Evolutionary conservation across 2,888 invertebrate genomes (phyloP), one percentile per base, ranked within the genome.

Genomic region (Linnaemya tessellans): DNA sequence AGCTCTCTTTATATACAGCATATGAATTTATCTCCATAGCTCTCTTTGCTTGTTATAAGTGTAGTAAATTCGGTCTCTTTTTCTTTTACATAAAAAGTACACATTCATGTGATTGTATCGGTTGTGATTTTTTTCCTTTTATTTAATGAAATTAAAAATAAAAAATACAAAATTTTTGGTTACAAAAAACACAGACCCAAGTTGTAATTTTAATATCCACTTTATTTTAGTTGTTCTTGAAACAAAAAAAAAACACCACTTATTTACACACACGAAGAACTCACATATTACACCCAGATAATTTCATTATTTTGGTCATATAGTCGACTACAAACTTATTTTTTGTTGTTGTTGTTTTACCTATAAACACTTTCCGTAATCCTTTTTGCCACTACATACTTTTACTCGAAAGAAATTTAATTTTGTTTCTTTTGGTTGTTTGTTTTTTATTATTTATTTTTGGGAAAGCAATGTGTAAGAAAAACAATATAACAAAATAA

Each of bases 151-250:
- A 70, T 58, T 65, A 58, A 43, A 49, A 65, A 62, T 30, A 60
- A 43, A 18, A 60, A 49, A 62, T 25, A 51, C 38, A 20, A 56
- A 11, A 67, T 67, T 74, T 65, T 75, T 54, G 3, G 68, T 65
- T 60, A 80, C 35, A 78, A 68, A 78, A 81, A 51, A 70, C 11
- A 35, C 49, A 81, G n/a, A n/a, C n/a, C n/a, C n/a, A n/a, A 67
- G 10, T 10, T 70, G 58, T 74, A 58, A 35, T 74, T 74, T 64
- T 43, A 25, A 20, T 51, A 43, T 78, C 22, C 25, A 25, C 46
- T 73, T 73, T 73, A 38, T 51, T 74, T 60, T 68, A 9, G 0
- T 43, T 38, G 35, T 60, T 60, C 20, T 64, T 54, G 10, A 60
- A 51, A 67, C 1, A 25, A 41, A 77, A 38, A 30, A n/a, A n/a